Percentiles rank a stretch among this genome's conserved stretches.
Evolutionary conservation across 1,140 invertebrate genomes (phyloP).

Genomic region (Saccostrea cuccullata): DNA sequence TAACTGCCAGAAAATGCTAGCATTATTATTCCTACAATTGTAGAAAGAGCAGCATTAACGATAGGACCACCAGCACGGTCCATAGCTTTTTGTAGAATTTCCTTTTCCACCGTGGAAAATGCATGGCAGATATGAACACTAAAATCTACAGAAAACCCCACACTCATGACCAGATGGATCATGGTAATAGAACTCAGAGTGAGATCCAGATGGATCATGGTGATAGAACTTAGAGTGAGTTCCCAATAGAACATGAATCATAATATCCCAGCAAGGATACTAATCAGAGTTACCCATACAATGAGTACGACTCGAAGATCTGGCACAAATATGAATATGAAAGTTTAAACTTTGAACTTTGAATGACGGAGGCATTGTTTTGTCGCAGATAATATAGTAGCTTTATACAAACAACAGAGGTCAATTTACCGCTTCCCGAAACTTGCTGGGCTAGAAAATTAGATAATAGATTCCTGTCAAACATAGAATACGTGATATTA

Average conservation of each 20-base stretch:
- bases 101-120: conserved; percentile 77
- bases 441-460: background rate
- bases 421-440: background rate
- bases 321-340: too few species aligned
- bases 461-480: background rate
- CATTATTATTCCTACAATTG: background rate
- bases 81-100: conserved; percentile 2
- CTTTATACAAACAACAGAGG: background rate
- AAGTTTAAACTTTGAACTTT: background rate
- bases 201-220: conserved; percentile 97
- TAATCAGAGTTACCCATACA: too few species aligned
- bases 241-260: too few species aligned
- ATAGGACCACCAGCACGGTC: conserved; percentile 20
- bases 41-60: background rate
- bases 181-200: conserved; percentile 98
- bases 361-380: background rate
- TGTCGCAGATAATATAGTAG: background rate
- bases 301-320: too few species aligned
- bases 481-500: background rate
- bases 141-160: conserved; percentile 98
- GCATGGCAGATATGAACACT: conserved; percentile 98
- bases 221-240: too few species aligned
- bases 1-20: conserved; percentile 21
- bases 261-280: too few species aligned
- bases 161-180: conserved; percentile 99